phyloP scores from a whole-genome alignment of 2,797 vertebrate genomes.

The Hafferia zeledoni region DNA sequence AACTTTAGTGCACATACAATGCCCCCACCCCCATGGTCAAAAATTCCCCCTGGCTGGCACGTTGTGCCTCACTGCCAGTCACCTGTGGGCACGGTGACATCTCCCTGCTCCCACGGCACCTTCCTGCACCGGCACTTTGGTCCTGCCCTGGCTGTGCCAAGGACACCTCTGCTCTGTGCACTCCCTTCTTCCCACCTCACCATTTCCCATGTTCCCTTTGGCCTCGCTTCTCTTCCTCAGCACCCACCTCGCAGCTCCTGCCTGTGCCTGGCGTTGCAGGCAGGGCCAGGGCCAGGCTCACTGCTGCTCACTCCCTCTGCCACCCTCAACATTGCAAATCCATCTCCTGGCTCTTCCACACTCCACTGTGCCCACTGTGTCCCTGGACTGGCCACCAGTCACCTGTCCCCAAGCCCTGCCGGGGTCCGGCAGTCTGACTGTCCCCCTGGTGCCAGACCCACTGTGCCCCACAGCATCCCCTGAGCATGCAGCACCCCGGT shows the following conservation, averaged over 20 bases:
- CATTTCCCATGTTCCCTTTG: background rate
- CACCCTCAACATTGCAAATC: background rate
- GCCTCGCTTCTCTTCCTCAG: background rate
- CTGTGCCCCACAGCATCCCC: background rate
- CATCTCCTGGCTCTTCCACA: background rate
- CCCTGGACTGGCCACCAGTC: background rate
- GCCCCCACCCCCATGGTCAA: background rate
- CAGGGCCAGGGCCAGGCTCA: background rate
- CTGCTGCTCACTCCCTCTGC: background rate
- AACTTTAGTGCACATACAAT: constrained; percentile 67
- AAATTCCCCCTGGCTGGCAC: background rate
- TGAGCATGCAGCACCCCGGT: background rate
- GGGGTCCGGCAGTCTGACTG: fast-evolving
- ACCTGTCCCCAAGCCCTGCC: fast-evolving
- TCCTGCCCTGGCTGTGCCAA: background rate
- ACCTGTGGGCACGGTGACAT: background rate
- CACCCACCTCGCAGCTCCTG: fast-evolving
- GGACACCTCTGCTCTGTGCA: background rate
- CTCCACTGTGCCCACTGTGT: background rate
- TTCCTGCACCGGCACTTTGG: background rate
- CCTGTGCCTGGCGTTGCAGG: fast-evolving
- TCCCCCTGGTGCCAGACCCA: background rate
- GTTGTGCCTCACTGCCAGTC: background rate
- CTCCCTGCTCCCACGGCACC: background rate
- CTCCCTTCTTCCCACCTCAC: background rate